These are phyloP conservation scores for Muscicapa adusta DNA, from an alignment of 2,113 vertebrate species.

Conservation along the genomic window DNA sequence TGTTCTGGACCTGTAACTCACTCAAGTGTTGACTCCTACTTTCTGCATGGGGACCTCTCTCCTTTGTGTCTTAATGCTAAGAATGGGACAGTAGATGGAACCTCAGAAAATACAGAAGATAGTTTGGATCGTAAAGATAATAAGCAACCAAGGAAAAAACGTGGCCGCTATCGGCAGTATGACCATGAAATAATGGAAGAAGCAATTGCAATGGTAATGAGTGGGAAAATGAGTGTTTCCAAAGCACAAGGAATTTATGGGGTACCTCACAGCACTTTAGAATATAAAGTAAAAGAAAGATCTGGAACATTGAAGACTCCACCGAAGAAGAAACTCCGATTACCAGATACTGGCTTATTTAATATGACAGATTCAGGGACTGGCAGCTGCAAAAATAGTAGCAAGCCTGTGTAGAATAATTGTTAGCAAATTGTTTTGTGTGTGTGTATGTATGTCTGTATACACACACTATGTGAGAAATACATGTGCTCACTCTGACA, in stretches of 20 bases:
- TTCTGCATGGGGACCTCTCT: constrained; percentile 88
- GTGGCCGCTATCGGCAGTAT: constrained; percentile 95
- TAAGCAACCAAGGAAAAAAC: constrained; percentile 97
- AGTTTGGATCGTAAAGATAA: constrained; percentile 86
- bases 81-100: constrained; percentile 86
- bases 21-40: constrained; percentile 85
- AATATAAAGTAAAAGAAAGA: constrained; percentile 99
- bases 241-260: constrained; percentile 99
- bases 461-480: constrained; percentile 71
- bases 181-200: constrained; percentile 98
- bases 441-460: constrained; percentile 69
- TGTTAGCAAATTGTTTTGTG: constrained; percentile 72
- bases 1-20: constrained; percentile 83
- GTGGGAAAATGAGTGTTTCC: constrained; percentile 97
- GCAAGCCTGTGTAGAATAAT: constrained; percentile 88
- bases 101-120: constrained; percentile 84
- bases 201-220: constrained; percentile 97
- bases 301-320: constrained; percentile 97
- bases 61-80: constrained; percentile 89
- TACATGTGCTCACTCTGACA: constrained; percentile 82
- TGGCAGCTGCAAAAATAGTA: constrained; percentile 84
- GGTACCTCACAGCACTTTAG: constrained; percentile 99
- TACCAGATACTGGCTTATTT: constrained; percentile 84
- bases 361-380: constrained; percentile 93
- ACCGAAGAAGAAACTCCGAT: constrained; percentile 94